Evolutionary conservation across 2,888 invertebrate species (phyloP), one percentile per base, ranked within the genome.

Genomic region (Bombyx huttoni): DNA sequence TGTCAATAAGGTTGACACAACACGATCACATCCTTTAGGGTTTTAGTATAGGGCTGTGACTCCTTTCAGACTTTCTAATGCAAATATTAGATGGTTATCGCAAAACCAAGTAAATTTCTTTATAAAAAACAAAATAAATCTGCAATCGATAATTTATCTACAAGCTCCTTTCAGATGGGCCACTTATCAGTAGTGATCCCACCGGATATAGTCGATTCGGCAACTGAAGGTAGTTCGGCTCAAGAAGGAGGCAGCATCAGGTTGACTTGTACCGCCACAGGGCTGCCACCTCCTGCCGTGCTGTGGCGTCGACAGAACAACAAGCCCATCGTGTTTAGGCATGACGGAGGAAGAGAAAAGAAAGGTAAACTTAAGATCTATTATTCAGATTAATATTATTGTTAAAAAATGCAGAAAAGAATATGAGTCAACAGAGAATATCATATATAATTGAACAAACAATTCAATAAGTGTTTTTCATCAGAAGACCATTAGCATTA

Each of bases 141-240:
- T 40, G 40, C 12, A 10, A 1, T 10, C 8, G 40, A 10, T 40
- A 12, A 40, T 13, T 50, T 35, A 50, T 47, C 46, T 34, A 49
- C 48, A 53, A 47, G 52, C 54, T 53, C 53, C 46, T 57, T 55
- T 45, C 83, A 96, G 96, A 95, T 94, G 90, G 97, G 96, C 56
- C 91, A 93, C 70, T 90, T 97, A 70, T 93, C 95, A 74, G 96
- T 97, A 59, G 94, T 95, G 56, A 94, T 96, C 66, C 95, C 96
- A 10, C 96, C 96, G 51, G 96, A 96, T 79, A 96, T 96, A 63
- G 89, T 95, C 61, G 94, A 95, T 79, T 92, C 94, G 53, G 92
- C 93, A 61, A 71, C 92, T 35, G 94, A 94, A 66, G 92, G 92
- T 49, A 92, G 94, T 61, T 93, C 95, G 46, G 92, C 94, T 8